Evolutionary conservation across 2,888 invertebrate species (phyloP).

Genomic region (Calliphora vomitoria): DNA sequence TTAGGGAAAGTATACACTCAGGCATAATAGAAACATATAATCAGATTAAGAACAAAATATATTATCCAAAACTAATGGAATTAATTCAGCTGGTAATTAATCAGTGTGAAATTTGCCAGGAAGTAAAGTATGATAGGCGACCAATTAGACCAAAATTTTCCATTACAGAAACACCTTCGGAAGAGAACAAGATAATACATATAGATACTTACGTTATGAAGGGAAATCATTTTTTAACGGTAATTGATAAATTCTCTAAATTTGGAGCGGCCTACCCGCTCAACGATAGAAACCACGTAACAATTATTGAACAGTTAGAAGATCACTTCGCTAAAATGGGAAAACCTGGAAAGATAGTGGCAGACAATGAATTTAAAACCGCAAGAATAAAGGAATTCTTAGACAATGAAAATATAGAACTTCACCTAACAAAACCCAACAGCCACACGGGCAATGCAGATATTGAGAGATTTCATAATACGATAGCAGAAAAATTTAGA

Average conservation of each 20-base stretch:
- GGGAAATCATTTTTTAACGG: slow-evolving; percentile 53
- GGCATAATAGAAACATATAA: slow-evolving; percentile 71
- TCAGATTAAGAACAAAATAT: slow-evolving; percentile 74
- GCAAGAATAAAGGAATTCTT: slow-evolving; percentile 65
- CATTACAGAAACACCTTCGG: slow-evolving; percentile 66
- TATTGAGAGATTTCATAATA: slow-evolving; percentile 70
- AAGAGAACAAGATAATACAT: slow-evolving; percentile 69
- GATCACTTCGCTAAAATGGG: slow-evolving; percentile 65
- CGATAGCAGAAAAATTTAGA: slow-evolving; percentile 64
- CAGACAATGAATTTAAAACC: slow-evolving; percentile 74
- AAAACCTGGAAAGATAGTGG: slow-evolving; percentile 62
- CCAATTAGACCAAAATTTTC: slow-evolving; percentile 66
- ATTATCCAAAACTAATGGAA: slow-evolving; percentile 73
- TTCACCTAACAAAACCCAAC: slow-evolving; percentile 73
- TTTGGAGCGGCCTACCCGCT: slow-evolving; percentile 61
- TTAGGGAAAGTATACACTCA: slow-evolving; percentile 74
- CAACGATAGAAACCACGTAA: slow-evolving; percentile 56
- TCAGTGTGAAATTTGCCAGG: slow-evolving; percentile 66
- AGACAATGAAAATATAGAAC: slow-evolving; percentile 64
- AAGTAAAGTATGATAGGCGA: slow-evolving; percentile 64
- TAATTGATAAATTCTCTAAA: slow-evolving; percentile 71
- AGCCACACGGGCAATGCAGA: slow-evolving; percentile 73
- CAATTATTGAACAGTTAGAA: slow-evolving; percentile 52
- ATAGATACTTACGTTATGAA: slow-evolving; percentile 67
- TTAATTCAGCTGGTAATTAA: slow-evolving; percentile 69